phyloP scores from a whole-genome alignment of 2,797 vertebrate genomes.

The Echiichthys vipera region DNA sequence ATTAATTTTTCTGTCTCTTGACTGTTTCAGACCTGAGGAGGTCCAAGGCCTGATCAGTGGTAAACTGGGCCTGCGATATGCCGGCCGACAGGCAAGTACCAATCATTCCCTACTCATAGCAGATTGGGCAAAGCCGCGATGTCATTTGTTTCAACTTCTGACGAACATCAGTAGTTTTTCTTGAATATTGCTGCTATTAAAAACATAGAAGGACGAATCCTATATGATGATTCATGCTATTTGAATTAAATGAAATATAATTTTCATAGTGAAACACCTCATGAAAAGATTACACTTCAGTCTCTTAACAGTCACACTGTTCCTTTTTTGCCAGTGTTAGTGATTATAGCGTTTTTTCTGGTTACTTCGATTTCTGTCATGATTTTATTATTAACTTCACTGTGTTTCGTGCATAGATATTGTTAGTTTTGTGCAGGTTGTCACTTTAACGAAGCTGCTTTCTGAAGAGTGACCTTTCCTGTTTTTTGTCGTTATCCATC shows the following conservation, averaged over 20 bases:
- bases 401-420: neutral
- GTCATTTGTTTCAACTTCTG: neutral
- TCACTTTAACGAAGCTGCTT: neutral
- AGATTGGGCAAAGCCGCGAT: too few species aligned
- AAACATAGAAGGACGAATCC: neutral
- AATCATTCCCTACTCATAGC: accelerated
- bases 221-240: neutral
- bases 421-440: neutral
- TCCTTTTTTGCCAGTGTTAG: neutral
- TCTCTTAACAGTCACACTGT: too few species aligned
- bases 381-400: too few species aligned
- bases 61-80: slow-evolving; percentile 94
- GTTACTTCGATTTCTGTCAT: neutral
- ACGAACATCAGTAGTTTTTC: neutral
- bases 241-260: neutral
- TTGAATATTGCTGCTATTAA: neutral
- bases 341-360: neutral
- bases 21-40: slow-evolving; percentile 92
- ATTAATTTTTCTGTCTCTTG: neutral
- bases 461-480: neutral
- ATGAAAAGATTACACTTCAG: neutral
- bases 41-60: slow-evolving; percentile 97
- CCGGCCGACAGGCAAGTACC: slow-evolving; percentile 91
- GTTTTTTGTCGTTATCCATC: slow-evolving; percentile 39
- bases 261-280: neutral